Evolutionary conservation across 2,888 invertebrate species (phyloP).

Genomic region (Synanthedon vespiformis): DNA sequence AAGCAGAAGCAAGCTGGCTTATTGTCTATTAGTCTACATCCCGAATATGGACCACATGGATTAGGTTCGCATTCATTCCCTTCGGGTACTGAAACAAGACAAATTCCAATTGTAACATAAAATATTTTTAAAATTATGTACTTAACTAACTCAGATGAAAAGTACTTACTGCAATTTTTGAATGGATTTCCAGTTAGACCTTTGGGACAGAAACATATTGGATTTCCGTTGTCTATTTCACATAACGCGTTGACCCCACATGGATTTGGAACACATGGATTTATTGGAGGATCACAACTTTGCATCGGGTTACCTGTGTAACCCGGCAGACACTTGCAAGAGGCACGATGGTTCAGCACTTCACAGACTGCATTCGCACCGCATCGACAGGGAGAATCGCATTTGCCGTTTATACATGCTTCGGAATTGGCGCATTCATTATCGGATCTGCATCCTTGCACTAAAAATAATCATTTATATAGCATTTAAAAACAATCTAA

Average conservation of each 20-base stretch:
- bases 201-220: constrained; percentile 90
- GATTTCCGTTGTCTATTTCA: constrained; percentile 85
- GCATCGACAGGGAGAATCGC: constrained; percentile 82
- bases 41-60: constrained; percentile 86
- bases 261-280: constrained; percentile 87
- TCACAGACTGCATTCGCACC: constrained; percentile 86
- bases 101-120: background rate
- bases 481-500: background rate
- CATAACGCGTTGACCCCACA: constrained; percentile 89
- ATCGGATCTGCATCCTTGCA: constrained; percentile 79
- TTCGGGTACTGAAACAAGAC: constrained; percentile 79
- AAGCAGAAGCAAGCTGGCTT: constrained; percentile 88
- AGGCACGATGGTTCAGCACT: constrained; percentile 81
- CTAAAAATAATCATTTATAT: constrained; percentile 27
- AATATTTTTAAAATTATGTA: background rate
- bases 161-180: constrained; percentile 86
- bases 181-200: constrained; percentile 93
- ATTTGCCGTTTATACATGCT: constrained; percentile 83
- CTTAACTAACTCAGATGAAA: background rate
- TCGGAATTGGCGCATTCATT: constrained; percentile 79
- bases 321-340: constrained; percentile 85
- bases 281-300: constrained; percentile 79
- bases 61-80: constrained; percentile 86
- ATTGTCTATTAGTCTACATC: constrained; percentile 80
- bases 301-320: constrained; percentile 82